These are phyloP conservation scores for Argyra leucocephala DNA, from an alignment of 2,888 invertebrate genomes.

Conservation along the genomic window DNA sequence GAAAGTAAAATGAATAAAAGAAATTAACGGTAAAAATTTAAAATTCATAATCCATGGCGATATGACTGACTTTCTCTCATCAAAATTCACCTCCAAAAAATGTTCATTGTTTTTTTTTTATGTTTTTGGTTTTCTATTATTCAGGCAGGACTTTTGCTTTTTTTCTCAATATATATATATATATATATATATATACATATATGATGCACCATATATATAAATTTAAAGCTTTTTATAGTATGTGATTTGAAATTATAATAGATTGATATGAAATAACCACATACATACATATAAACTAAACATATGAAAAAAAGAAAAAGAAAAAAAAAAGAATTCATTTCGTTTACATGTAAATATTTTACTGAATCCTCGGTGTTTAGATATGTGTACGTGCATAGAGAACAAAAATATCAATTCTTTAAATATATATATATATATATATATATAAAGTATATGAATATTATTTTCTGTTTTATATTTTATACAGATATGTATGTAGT, in stretches of 20 bases:
- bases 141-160: too few species aligned
- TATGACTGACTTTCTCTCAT: neutral
- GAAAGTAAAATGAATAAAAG: too few species aligned
- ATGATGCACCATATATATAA: too few species aligned
- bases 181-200: neutral
- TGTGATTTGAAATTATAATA: neutral
- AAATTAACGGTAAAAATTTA: too few species aligned
- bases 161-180: too few species aligned
- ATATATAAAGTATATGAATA: too few species aligned
- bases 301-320: neutral
- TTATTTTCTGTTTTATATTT: too few species aligned
- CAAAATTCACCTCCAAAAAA: neutral
- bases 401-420: neutral
- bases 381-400: neutral
- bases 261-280: too few species aligned
- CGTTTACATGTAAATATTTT: neutral
- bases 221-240: neutral
- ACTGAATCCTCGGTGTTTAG: neutral
- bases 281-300: too few species aligned
- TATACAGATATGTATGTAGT: too few species aligned
- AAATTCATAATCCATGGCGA: neutral
- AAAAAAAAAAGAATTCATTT: neutral
- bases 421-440: too few species aligned
- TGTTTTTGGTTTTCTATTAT: too few species aligned
- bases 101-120: neutral